Evolutionary conservation across 2,888 invertebrate genomes (phyloP).

Genomic region (Pammene aurita): DNA sequence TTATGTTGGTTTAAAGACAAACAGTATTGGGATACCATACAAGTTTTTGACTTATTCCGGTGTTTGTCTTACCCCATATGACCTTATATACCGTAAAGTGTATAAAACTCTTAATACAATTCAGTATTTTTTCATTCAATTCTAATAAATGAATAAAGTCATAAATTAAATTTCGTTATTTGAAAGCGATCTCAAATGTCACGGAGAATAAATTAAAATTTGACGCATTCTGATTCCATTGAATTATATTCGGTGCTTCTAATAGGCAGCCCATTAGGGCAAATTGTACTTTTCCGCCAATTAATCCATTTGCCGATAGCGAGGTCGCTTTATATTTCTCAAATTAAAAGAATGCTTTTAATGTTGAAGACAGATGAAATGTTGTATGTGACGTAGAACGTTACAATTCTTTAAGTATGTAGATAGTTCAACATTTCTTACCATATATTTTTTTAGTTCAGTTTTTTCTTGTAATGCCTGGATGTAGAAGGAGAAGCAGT

Average conservation of each 20-base stretch:
- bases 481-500: too few relatives aligned
- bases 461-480: too few relatives aligned
- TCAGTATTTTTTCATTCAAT: too few relatives aligned
- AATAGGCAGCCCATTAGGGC: conserved; percentile 30
- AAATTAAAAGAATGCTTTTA: not conserved
- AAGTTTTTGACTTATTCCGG: too few relatives aligned
- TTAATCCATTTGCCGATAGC: conserved; percentile 24
- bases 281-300: conserved; percentile 36
- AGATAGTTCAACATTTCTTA: too few relatives aligned
- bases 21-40: too few relatives aligned
- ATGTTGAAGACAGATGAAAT: conserved; percentile 7
- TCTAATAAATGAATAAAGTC: not conserved
- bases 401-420: too few relatives aligned
- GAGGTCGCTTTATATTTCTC: conserved; percentile 8
- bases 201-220: not conserved
- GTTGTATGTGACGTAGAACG: not conserved
- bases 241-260: conserved; percentile 19
- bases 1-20: too few relatives aligned
- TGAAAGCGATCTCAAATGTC: not conserved
- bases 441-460: too few relatives aligned
- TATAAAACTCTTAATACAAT: too few relatives aligned
- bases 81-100: too few relatives aligned
- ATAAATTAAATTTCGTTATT: not conserved
- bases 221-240: not conserved
- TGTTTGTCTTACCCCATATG: too few relatives aligned